Percentiles rank a stretch among this genome's conserved stretches.
These are phyloP conservation scores for Liparis tanakae DNA, from an alignment of 2,797 vertebrate species.

Conservation along the genomic window DNA sequence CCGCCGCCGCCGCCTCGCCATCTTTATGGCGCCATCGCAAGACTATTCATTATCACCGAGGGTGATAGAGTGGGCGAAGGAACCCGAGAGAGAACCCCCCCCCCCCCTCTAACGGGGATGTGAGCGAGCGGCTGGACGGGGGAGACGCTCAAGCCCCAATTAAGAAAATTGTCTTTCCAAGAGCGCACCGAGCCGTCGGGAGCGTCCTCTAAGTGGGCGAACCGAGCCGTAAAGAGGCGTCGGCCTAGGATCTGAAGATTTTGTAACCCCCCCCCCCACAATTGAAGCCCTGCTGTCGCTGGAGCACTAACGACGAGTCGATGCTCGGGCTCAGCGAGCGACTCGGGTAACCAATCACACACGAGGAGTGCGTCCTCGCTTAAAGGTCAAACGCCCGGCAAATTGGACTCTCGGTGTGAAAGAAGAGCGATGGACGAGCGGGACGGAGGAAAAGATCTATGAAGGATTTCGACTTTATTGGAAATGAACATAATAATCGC, in stretches of 20 bases:
- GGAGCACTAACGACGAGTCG: conserved; percentile 59
- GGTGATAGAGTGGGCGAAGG: conserved; percentile 2
- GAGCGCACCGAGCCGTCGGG: conserved; percentile 56
- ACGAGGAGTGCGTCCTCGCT: conserved; percentile 66
- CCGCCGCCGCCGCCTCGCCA: conserved; percentile 68
- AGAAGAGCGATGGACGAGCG: conserved; percentile 27
- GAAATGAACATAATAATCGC: conserved; percentile 18
- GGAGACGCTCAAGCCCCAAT: conserved; percentile 55
- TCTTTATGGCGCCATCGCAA: conserved; percentile 79
- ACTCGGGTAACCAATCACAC: conserved; percentile 73
- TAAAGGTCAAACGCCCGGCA: conserved; percentile 64
- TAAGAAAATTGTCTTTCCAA: conserved; percentile 55
- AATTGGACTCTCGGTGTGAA: conserved; percentile 40
- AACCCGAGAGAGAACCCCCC: too few species aligned
- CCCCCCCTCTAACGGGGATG: too few species aligned
- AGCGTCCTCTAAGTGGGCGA: conserved; percentile 59
- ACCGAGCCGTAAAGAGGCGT: conserved; percentile 55
- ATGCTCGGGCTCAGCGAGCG: conserved; percentile 52
- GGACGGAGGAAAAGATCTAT: conserved; percentile 14
- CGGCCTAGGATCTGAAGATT: conserved; percentile 54
- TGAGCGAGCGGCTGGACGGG: conserved; percentile 39
- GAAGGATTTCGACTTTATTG: conserved; percentile 38
- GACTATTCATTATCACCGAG: conserved; percentile 74
- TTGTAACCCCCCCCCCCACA: not conserved
- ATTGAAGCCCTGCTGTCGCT: conserved; percentile 49